phyloP scores from a whole-genome alignment of 1,140 invertebrate genomes.

The Bathynomus jamesi region DNA sequence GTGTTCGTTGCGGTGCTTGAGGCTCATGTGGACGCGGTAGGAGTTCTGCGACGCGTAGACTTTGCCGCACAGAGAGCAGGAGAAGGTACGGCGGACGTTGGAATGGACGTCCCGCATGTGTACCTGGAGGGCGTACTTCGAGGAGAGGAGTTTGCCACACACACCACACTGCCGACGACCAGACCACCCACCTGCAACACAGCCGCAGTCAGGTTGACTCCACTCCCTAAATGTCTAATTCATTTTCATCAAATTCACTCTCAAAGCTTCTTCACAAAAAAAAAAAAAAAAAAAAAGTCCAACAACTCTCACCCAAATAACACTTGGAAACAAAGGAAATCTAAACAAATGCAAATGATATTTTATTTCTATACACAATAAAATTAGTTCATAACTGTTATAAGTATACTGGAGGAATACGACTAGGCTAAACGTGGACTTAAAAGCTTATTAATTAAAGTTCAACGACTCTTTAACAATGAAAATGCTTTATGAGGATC shows the following conservation, averaged over 20 bases:
- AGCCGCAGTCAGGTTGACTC: constrained; percentile 20
- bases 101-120: constrained; percentile 75
- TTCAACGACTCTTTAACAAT: no score
- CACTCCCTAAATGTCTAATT: not conserved
- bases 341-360: no score
- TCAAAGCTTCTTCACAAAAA: no score
- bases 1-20: constrained; percentile 23
- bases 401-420: no score
- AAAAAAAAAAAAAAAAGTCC: not conserved
- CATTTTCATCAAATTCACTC: no score
- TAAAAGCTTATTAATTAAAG: no score
- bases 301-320: constrained; percentile 5
- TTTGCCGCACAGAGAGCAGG: constrained; percentile 31
- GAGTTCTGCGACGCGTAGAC: constrained; percentile 32
- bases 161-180: constrained; percentile 70
- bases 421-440: no score
- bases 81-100: constrained; percentile 23
- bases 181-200: constrained; percentile 27
- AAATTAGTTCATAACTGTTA: no score
- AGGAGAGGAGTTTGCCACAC: constrained; percentile 78
- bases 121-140: constrained; percentile 69
- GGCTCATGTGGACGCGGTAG: constrained; percentile 30
- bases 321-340: no score
- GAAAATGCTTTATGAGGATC: no score
- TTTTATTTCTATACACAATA: no score